Conservation (phyloP, 2,113 vertebrate species). For the Campylorhamphus procurvoides region DNA sequence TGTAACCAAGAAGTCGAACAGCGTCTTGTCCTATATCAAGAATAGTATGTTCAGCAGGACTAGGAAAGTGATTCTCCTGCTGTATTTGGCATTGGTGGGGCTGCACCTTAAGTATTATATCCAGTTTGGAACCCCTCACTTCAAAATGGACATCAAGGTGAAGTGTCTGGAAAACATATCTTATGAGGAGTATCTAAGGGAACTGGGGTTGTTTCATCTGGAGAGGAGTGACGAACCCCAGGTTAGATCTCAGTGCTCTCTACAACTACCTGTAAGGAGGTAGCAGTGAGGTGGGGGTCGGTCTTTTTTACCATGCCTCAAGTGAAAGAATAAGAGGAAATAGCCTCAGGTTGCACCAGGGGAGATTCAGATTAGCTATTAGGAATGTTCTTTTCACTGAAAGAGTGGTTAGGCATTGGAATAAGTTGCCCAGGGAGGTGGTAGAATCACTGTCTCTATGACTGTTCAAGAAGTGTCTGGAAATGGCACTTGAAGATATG, state of each 20-base stretch:
- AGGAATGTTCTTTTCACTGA: background rate
- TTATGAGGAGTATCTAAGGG: background rate
- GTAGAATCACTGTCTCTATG: background rate
- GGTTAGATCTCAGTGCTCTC: background rate
- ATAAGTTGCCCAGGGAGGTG: background rate
- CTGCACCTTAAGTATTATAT: too few relatives aligned
- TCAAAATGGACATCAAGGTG: background rate
- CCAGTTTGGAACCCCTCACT: background rate
- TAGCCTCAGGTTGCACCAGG: background rate
- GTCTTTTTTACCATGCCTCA: background rate
- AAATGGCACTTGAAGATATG: background rate
- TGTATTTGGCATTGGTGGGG: background rate
- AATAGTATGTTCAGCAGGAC: background rate
- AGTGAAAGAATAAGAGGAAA: rapidly evolving
- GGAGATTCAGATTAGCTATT: background rate
- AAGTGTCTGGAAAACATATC: background rate
- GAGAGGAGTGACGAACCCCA: background rate
- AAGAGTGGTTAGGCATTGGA: background rate
- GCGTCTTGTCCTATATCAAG: background rate
- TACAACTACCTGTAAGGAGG: background rate
- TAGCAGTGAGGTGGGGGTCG: rapidly evolving
- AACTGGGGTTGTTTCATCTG: background rate
- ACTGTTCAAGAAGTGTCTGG: background rate
- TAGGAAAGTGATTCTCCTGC: background rate
- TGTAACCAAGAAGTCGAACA: background rate